A percentile compares a stretch with the other conserved stretches of the same genome.
phyloP scores from a whole-genome alignment of 2,113 vertebrate species.

The Myotis davidii region DNA sequence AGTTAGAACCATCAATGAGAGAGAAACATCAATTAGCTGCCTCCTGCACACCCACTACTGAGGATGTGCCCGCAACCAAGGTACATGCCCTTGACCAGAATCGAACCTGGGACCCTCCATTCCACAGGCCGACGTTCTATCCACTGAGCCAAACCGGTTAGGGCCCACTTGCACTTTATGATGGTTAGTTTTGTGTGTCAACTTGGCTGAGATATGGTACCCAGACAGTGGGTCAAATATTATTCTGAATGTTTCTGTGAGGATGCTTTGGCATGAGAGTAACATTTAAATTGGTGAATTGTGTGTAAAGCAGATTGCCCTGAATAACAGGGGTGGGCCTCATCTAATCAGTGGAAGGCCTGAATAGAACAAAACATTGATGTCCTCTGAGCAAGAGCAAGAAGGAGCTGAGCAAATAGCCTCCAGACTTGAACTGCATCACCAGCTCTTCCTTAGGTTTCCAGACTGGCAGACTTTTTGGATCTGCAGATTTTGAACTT shows the following conservation, averaged over 20 bases:
- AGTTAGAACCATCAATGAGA: no score
- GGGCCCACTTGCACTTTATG: background rate
- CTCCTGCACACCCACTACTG: no score
- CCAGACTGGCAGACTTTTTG: background rate
- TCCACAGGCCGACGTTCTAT: no score
- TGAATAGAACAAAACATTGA: background rate
- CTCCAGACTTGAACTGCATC: background rate
- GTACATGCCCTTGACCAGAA: no score
- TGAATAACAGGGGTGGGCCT: background rate
- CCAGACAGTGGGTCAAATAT: background rate
- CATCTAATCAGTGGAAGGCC: background rate
- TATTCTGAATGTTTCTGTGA: background rate
- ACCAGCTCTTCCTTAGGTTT: background rate
- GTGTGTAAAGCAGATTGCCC: background rate
- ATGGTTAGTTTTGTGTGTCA: background rate
- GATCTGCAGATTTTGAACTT: background rate
- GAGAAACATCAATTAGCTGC: no score
- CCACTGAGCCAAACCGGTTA: no score
- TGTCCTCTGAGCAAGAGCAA: background rate
- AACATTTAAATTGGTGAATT: background rate
- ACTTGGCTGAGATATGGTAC: background rate
- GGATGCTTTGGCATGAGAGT: background rate
- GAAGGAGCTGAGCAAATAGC: background rate
- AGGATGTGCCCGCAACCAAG: no score
- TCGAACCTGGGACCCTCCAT: no score